These are phyloP conservation scores for Nylanderia fulva DNA, from an alignment of 1,140 invertebrate species.

Conservation along the genomic window DNA sequence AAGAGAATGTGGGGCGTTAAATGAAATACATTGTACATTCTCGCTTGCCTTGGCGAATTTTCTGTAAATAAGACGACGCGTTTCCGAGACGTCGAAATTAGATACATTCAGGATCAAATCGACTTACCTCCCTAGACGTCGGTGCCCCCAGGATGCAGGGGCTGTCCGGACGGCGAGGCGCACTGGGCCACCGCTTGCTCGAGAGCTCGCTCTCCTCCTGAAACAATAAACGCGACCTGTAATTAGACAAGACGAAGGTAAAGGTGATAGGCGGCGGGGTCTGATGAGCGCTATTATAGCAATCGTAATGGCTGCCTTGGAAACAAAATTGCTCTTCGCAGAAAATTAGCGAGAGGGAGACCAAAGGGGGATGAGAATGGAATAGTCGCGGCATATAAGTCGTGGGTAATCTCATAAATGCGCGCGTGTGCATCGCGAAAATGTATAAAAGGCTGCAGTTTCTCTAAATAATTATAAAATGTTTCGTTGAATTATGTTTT, in stretches of 20 bases:
- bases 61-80: neutral
- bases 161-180: slow-evolving; percentile 86
- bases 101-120: neutral
- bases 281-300: slow-evolving; percentile 75
- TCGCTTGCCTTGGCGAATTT: neutral
- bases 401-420: neutral
- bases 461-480: neutral
- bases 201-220: slow-evolving; percentile 87
- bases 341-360: slow-evolving; percentile 65
- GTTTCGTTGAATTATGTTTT: too few species aligned
- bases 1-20: neutral
- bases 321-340: slow-evolving; percentile 69
- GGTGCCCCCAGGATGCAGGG: slow-evolving; percentile 85
- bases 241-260: slow-evolving; percentile 77
- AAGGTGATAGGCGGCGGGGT: slow-evolving; percentile 71
- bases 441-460: neutral
- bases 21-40: neutral
- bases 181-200: slow-evolving; percentile 86
- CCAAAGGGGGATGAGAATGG: neutral
- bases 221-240: slow-evolving; percentile 79
- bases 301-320: slow-evolving; percentile 72
- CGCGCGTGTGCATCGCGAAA: too few species aligned
- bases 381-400: slow-evolving; percentile 12
- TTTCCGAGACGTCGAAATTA: neutral
- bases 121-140: slow-evolving; percentile 84